phyloP scores from a whole-genome alignment of 2,113 vertebrate species.

The Onychorhynchus coronatus region DNA sequence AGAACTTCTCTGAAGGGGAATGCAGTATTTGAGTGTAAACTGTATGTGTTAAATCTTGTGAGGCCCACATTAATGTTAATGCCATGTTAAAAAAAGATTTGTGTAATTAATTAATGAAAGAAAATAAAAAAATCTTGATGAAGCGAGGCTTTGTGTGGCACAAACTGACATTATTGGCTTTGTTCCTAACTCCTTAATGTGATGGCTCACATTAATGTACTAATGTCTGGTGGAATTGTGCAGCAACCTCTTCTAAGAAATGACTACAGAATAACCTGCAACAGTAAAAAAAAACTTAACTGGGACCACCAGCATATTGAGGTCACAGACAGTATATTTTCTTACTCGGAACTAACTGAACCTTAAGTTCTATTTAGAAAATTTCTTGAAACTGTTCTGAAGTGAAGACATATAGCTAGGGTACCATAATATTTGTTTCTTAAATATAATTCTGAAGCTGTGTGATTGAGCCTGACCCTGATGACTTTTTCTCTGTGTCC shows the following conservation, averaged over 20 bases:
- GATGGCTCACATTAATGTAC: neutral
- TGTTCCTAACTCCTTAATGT: neutral
- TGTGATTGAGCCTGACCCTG: neutral
- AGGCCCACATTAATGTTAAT: neutral
- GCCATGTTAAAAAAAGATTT: neutral
- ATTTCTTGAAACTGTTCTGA: neutral
- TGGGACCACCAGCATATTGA: neutral
- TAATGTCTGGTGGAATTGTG: neutral
- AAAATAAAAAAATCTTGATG: neutral
- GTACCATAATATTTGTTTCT: neutral
- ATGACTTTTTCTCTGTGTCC: neutral
- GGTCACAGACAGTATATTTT: neutral
- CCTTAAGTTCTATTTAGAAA: neutral
- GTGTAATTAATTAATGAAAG: neutral
- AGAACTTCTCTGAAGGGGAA: neutral
- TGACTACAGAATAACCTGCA: neutral
- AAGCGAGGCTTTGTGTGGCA: neutral
- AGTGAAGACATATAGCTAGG: neutral
- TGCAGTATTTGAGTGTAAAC: neutral
- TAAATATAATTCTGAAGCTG: neutral
- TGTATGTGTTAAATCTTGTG: neutral
- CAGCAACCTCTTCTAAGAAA: neutral
- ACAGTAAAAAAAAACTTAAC: neutral
- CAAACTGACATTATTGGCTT: neutral
- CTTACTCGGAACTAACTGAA: neutral